Percentiles rank a stretch among this genome's conserved stretches.
Conservation (phyloP, 2,888 invertebrate genomes). For the Apamea anceps region DNA sequence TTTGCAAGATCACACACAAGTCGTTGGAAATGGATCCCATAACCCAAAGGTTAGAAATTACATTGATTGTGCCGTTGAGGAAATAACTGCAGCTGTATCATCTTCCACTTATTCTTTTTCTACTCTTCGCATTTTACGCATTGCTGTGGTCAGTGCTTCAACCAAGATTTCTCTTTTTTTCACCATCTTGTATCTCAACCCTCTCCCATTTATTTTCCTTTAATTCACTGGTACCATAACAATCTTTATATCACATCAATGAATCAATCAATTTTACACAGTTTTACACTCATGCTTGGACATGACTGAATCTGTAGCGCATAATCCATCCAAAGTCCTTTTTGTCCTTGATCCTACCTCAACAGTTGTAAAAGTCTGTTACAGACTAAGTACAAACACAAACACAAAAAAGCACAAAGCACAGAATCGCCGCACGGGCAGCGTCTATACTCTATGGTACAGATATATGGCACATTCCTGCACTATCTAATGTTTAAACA, state of each 20-base stretch:
- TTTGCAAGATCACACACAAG: background rate
- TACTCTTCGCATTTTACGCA: background rate
- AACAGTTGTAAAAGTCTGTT: constrained; percentile 6
- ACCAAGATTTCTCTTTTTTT: background rate
- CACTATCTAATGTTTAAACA: background rate
- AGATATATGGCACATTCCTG: constrained; percentile 4
- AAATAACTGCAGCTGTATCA: background rate
- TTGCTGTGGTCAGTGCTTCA: background rate
- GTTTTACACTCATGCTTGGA: background rate
- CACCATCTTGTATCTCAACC: background rate
- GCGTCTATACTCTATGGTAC: background rate
- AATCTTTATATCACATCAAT: background rate
- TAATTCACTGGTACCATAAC: background rate
- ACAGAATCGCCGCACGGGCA: background rate
- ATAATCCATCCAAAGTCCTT: background rate
- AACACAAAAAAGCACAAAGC: no score
- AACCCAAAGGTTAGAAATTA: background rate
- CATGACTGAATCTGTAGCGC: background rate
- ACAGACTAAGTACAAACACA: background rate
- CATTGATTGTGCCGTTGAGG: background rate
- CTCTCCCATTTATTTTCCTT: background rate
- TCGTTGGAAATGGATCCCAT: background rate
- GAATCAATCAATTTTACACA: background rate
- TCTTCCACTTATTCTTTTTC: background rate
- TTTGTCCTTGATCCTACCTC: constrained; percentile 13